These are phyloP conservation scores for Crotalus tigris DNA, from an alignment of 2,113 vertebrate species.

Conservation along the genomic window DNA sequence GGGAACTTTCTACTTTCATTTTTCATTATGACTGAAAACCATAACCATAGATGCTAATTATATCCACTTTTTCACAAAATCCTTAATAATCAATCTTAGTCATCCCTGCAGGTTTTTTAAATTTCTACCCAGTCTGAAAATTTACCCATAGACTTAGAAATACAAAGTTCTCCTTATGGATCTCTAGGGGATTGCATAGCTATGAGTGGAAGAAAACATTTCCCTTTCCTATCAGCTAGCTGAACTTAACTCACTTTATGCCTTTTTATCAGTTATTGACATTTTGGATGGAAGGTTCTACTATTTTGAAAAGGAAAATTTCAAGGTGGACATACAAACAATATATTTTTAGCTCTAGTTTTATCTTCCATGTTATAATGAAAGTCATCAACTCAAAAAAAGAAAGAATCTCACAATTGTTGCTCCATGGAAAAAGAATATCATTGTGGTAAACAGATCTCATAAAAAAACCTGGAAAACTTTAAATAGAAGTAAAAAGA, in stretches of 20 bases:
- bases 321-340: background rate
- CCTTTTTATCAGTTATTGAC: background rate
- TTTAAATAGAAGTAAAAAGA: background rate
- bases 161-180: background rate
- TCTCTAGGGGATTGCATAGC: background rate
- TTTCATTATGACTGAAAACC: background rate
- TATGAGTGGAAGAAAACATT: background rate
- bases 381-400: conserved; percentile 14
- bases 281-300: background rate
- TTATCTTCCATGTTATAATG: conserved; percentile 38
- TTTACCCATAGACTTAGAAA: background rate
- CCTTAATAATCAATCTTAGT: background rate
- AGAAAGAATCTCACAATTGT: conserved; percentile 26
- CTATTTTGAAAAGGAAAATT: background rate
- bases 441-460: background rate
- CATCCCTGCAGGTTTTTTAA: background rate
- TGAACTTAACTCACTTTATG: background rate
- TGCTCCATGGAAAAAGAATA: background rate
- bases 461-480: background rate
- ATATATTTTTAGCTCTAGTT: background rate
- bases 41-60: background rate
- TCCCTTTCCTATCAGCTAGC: background rate
- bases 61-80: background rate
- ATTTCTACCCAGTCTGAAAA: background rate
- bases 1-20: background rate